Evolutionary conservation across 2,888 invertebrate species (phyloP).

Genomic region (Cistogaster globosa): DNA sequence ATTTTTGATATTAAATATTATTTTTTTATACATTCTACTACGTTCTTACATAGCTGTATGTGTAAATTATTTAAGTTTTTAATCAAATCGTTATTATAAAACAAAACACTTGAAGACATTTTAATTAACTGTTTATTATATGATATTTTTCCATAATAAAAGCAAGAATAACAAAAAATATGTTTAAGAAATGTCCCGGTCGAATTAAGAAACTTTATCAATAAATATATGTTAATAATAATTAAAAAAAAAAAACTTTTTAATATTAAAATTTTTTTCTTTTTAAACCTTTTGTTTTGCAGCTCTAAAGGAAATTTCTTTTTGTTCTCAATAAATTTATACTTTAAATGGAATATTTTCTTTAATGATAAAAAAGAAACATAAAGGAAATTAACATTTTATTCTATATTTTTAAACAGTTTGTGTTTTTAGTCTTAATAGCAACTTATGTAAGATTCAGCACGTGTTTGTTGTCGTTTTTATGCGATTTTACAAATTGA

Average conservation of each 20-base stretch:
- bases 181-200: neutral
- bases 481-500: no score
- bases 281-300: neutral
- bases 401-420: no score
- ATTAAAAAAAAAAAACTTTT: neutral
- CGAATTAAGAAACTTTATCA: conserved; percentile 28
- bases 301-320: conserved; percentile 6
- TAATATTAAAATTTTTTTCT: neutral
- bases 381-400: no score
- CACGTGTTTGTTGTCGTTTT: no score
- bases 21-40: conserved; percentile 46
- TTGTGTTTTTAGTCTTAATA: no score
- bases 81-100: conserved; percentile 15
- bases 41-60: conserved; percentile 35
- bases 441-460: no score
- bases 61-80: conserved; percentile 35
- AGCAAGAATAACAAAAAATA: neutral
- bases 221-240: conserved; percentile 32
- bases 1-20: conserved; percentile 35
- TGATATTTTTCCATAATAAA: conserved; percentile 9
- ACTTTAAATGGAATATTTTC: neutral
- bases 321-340: conserved; percentile 49
- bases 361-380: neutral
- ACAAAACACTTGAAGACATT: conserved; percentile 24
- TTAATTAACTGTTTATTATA: neutral